phyloP scores from a whole-genome alignment of 2,797 vertebrate species.

The Denticeps clupeoides region DNA sequence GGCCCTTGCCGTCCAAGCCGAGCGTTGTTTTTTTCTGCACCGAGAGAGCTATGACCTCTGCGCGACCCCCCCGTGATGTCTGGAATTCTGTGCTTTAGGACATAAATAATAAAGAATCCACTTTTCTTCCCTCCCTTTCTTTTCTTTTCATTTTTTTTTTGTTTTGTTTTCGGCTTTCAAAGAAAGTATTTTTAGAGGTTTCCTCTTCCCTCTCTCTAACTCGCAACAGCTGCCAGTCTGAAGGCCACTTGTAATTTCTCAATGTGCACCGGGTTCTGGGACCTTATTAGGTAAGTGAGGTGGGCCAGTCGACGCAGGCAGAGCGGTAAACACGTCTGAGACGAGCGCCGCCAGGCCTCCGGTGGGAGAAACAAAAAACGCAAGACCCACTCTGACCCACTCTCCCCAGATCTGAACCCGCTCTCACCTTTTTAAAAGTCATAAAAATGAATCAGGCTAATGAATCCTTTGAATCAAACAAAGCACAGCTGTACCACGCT shows the following conservation, averaged over 20 bases:
- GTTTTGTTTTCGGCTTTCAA: too few species aligned
- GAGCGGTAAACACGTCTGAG: too few species aligned
- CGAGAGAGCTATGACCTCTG: slow-evolving; percentile 69
- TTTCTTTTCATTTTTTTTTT: too few species aligned
- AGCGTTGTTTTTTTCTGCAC: slow-evolving; percentile 54
- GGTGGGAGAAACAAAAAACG: too few species aligned
- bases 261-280: slow-evolving; percentile 20
- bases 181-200: slow-evolving; percentile 70
- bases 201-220: slow-evolving; percentile 52
- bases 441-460: too few species aligned
- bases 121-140: slow-evolving; percentile 23
- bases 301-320: too few species aligned
- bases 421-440: too few species aligned
- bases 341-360: too few species aligned
- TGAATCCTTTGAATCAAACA: too few species aligned
- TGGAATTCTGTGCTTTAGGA: slow-evolving; percentile 65
- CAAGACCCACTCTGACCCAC: too few species aligned
- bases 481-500: too few species aligned
- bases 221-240: slow-evolving; percentile 39
- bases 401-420: too few species aligned
- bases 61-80: slow-evolving; percentile 58
- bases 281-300: slow-evolving; percentile 30
- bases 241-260: slow-evolving; percentile 32
- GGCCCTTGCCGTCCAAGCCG: slow-evolving; percentile 41
- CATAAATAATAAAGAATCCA: slow-evolving; percentile 54